Percentiles rank a stretch among this genome's conserved stretches.
These are phyloP conservation scores for Penaeus chinensis DNA, from an alignment of 1,140 invertebrate genomes.

Conservation along the genomic window DNA sequence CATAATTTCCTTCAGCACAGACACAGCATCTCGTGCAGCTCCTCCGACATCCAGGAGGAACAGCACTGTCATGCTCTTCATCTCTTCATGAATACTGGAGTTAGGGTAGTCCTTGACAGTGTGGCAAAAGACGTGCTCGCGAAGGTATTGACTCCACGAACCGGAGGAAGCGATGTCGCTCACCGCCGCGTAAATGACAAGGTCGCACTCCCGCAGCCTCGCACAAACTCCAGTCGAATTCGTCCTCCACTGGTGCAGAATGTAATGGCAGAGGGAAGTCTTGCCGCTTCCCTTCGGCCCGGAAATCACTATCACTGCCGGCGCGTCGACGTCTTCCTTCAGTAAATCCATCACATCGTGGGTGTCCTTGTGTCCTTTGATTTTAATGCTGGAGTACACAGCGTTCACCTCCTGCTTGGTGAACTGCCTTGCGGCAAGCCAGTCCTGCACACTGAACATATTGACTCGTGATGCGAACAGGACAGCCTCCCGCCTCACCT, in stretches of 20 bases:
- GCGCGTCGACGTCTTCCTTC: background rate
- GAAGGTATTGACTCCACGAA: conserved; percentile 47
- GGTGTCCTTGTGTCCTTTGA: background rate
- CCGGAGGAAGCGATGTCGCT: conserved; percentile 7
- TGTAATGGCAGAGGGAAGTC: conserved; percentile 38
- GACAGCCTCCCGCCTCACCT: conserved; percentile 7
- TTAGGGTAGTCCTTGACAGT: conserved; percentile 46
- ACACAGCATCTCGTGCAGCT: background rate
- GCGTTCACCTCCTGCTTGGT: background rate
- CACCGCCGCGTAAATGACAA: conserved; percentile 27
- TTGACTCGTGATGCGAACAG: conserved; percentile 5
- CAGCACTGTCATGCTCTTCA: conserved; percentile 7
- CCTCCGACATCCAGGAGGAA: conserved; percentile 33
- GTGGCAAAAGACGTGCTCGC: conserved; percentile 31
- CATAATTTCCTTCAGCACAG: conserved; percentile 29
- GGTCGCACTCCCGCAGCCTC: conserved; percentile 36
- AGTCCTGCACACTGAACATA: conserved; percentile 23
- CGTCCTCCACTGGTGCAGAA: conserved; percentile 39
- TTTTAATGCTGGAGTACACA: conserved; percentile 23
- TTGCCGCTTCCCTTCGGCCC: conserved; percentile 48
- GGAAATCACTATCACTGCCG: conserved; percentile 34
- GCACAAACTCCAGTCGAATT: background rate
- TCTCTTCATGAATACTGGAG: background rate
- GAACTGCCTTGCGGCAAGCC: conserved; percentile 31
- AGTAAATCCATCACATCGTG: conserved; percentile 17